These are phyloP conservation scores for Drosophila stalkeri DNA, from an alignment of 2,888 invertebrate genomes.

Conservation along the genomic window DNA sequence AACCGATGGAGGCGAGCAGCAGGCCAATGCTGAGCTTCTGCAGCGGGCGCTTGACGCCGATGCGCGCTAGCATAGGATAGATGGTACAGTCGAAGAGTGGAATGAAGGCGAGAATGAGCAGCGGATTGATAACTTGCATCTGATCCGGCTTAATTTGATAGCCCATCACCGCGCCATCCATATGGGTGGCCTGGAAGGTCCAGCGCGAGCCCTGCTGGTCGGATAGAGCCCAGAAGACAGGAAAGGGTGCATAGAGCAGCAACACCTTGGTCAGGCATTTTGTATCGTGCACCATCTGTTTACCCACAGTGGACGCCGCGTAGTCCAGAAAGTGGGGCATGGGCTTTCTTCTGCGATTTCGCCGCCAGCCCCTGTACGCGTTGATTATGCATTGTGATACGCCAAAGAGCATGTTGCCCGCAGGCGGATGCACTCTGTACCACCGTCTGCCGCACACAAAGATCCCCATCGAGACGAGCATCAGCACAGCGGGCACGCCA, in stretches of 20 bases:
- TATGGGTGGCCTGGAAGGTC: constrained; percentile 96
- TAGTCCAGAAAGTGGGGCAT: constrained; percentile 95
- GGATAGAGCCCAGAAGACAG: constrained; percentile 96
- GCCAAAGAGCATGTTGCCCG: constrained; percentile 90
- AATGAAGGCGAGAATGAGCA: constrained; percentile 93
- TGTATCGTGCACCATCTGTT: constrained; percentile 90
- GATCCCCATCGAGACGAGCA: constrained; percentile 86
- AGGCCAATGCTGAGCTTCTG: constrained; percentile 90
- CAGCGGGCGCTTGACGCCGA: constrained; percentile 81
- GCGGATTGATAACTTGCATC: constrained; percentile 96
- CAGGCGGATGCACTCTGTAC: constrained; percentile 89
- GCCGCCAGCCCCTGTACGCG: constrained; percentile 77
- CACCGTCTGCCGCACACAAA: constrained; percentile 89
- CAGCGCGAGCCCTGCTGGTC: constrained; percentile 97
- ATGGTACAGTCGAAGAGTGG: constrained; percentile 91
- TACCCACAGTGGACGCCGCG: constrained; percentile 91
- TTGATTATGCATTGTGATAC: constrained; percentile 91
- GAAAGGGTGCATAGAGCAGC: constrained; percentile 93
- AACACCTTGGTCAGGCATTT: constrained; percentile 90
- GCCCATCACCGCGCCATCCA: constrained; percentile 89
- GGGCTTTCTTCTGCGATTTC: constrained; percentile 85
- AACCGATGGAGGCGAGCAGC: constrained; percentile 92
- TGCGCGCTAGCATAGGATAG: constrained; percentile 79
- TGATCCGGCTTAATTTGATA: constrained; percentile 94
- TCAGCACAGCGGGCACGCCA: constrained; percentile 89